phyloP scores from a whole-genome alignment of 2,113 vertebrate genomes.

The Tetraodon nigroviridis region DNA sequence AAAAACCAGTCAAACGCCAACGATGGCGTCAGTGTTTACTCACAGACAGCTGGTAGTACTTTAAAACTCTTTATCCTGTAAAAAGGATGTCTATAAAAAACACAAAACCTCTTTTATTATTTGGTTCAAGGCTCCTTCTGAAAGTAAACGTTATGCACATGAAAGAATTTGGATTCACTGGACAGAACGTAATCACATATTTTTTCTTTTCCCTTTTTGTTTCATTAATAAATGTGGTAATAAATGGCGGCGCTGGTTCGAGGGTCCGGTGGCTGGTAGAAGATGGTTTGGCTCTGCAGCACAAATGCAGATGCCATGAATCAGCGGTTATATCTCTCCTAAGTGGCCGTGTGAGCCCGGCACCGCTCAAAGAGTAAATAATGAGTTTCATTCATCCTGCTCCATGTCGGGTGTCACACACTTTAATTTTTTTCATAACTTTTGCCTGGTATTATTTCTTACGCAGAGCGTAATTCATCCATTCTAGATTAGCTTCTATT shows the following conservation, averaged over 20 bases:
- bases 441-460: constrained; percentile 54
- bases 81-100: too few relatives aligned
- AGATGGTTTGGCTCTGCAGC: too few relatives aligned
- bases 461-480: constrained; percentile 44
- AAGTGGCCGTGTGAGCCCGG: constrained; percentile 21
- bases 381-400: constrained; percentile 9
- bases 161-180: too few relatives aligned
- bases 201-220: background rate
- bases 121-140: too few relatives aligned
- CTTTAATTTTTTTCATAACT: constrained; percentile 28
- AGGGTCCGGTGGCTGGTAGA: background rate
- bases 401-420: constrained; percentile 9
- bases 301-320: constrained; percentile 33
- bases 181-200: too few relatives aligned
- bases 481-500: constrained; percentile 52
- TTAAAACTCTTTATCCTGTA: too few relatives aligned
- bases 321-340: constrained; percentile 40
- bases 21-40: too few relatives aligned
- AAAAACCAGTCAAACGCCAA: too few relatives aligned
- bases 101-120: too few relatives aligned
- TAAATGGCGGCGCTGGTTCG: constrained; percentile 27
- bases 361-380: constrained; percentile 10
- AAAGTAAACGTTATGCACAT: too few relatives aligned
- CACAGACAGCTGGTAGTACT: too few relatives aligned
- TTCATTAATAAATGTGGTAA: background rate